phyloP scores from a whole-genome alignment of 2,797 vertebrate genomes.

The Danio kyathit region DNA sequence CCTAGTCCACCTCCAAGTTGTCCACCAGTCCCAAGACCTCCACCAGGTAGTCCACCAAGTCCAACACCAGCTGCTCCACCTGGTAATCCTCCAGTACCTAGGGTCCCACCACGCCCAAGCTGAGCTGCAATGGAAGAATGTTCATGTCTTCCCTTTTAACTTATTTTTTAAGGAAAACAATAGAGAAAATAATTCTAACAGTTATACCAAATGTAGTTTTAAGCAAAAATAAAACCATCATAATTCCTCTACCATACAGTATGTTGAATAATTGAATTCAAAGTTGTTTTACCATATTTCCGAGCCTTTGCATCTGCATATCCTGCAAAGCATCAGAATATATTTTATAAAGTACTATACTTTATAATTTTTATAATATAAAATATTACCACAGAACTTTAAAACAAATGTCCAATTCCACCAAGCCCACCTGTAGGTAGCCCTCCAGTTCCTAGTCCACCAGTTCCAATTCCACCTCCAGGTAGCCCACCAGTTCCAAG shows the following conservation, averaged over 20 bases:
- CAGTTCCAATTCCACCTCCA: constrained; percentile 54
- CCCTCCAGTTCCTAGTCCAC: constrained; percentile 22
- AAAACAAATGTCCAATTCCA: constrained; percentile 8
- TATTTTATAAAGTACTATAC: background rate
- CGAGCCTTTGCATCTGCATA: constrained; percentile 77
- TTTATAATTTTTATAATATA: background rate
- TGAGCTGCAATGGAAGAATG: constrained; percentile 63
- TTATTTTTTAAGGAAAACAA: too few relatives aligned
- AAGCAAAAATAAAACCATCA: background rate
- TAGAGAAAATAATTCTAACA: too few relatives aligned
- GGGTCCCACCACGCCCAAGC: constrained; percentile 56
- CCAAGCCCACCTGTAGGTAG: too few relatives aligned
- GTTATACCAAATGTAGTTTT: too few relatives aligned
- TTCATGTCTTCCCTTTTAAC: too few relatives aligned
- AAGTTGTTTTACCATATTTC: constrained; percentile 69
- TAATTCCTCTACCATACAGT: background rate
- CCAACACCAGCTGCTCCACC: background rate
- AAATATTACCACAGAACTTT: too few relatives aligned
- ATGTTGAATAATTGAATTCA: background rate
- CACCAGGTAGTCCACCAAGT: constrained; percentile 50
- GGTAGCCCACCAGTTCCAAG: constrained; percentile 36
- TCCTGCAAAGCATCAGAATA: constrained; percentile 54
- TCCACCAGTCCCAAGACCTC: constrained; percentile 44
- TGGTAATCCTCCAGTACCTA: constrained; percentile 61
- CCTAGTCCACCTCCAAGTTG: constrained; percentile 58